Evolutionary conservation across 2,888 invertebrate species (phyloP).

Genomic region (Ichneumoninae sp.): DNA sequence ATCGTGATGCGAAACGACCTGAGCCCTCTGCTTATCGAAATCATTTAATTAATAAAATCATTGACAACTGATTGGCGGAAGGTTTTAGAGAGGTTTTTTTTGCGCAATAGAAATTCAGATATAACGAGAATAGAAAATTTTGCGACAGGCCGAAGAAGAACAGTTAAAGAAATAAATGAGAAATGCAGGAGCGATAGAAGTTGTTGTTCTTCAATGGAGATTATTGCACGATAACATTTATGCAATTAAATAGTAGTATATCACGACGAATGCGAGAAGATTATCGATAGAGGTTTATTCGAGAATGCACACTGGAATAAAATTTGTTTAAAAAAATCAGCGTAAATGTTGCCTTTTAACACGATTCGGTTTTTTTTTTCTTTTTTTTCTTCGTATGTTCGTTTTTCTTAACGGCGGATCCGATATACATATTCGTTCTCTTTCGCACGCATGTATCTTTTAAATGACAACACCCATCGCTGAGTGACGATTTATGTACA

Average conservation of each 20-base stretch:
- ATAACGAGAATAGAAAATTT: slow-evolving; percentile 60
- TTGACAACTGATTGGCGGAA: slow-evolving; percentile 54
- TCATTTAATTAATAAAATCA: slow-evolving; percentile 41
- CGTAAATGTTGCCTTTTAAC: slow-evolving; percentile 73
- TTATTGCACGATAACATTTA: slow-evolving; percentile 62
- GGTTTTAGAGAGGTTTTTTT: slow-evolving; percentile 54
- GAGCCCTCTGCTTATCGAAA: slow-evolving; percentile 45
- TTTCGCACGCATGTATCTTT: slow-evolving; percentile 63
- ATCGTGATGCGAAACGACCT: slow-evolving; percentile 69
- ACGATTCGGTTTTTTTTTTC: slow-evolving; percentile 44
- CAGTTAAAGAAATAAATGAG: slow-evolving; percentile 56
- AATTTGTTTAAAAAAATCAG: slow-evolving; percentile 64
- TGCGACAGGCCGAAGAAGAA: slow-evolving; percentile 67
- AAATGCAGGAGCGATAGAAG: slow-evolving; percentile 66
- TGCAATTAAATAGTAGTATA: slow-evolving; percentile 48
- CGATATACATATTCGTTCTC: slow-evolving; percentile 65
- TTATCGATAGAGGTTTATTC: slow-evolving; percentile 65
- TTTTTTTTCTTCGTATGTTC: slow-evolving; percentile 16
- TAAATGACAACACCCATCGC: slow-evolving; percentile 72
- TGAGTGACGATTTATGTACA: slow-evolving; percentile 70
- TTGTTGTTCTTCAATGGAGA: slow-evolving; percentile 34
- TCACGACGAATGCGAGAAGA: slow-evolving; percentile 62
- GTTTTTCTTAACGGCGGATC: slow-evolving; percentile 55
- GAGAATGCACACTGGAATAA: slow-evolving; percentile 67
- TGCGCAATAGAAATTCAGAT: slow-evolving; percentile 57